Conservation (phyloP, 2,888 invertebrate genomes). For the Nycteola revayana region DNA sequence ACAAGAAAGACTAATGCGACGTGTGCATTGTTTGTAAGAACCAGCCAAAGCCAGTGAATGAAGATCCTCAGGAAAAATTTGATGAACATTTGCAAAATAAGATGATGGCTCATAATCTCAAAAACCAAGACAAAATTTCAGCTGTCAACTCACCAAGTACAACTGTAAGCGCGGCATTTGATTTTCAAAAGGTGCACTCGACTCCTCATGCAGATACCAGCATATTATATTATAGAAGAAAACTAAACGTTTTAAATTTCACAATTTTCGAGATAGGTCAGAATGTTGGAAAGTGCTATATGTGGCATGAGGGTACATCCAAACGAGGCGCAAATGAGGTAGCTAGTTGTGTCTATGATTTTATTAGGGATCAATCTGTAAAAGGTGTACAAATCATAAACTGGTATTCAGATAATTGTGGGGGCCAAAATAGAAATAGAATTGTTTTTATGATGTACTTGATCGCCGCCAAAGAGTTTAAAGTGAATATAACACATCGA, state of each 20-base stretch:
- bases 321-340: conserved; percentile 2
- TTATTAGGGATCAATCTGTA: no score
- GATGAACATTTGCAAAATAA: no score
- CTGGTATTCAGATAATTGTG: conserved; percentile 9
- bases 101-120: background rate
- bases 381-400: background rate
- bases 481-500: conserved; percentile 12
- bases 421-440: conserved; percentile 17
- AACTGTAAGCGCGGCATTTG: background rate
- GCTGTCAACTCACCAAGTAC: background rate
- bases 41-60: background rate
- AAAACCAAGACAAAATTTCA: background rate
- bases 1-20: background rate
- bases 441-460: conserved; percentile 14
- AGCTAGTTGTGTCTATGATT: background rate
- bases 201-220: no score
- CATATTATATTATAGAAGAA: no score
- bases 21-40: background rate
- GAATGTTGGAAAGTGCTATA: background rate
- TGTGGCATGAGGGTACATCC: conserved; percentile 1
- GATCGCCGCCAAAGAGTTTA: conserved; percentile 7
- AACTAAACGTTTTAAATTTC: no score
- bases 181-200: no score
- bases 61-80: no score
- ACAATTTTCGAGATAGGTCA: no score